Base-by-base conservation (phyloP, 2,888 invertebrate species). In the Euphydryas editha region DNA sequence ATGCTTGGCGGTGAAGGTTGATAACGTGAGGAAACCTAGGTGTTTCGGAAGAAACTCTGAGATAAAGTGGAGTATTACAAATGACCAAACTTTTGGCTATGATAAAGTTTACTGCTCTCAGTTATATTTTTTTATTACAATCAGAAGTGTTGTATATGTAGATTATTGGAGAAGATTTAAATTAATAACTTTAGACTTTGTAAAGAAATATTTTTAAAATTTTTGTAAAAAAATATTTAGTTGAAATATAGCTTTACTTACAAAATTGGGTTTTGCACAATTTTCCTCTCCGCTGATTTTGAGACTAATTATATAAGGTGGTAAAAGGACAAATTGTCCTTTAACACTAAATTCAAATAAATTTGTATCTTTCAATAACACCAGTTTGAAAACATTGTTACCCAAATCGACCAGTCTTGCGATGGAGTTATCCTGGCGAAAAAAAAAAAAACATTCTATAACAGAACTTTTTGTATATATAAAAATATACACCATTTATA, bases 241-340 rank as follows among this genome's bases (percentile, higher is more conserved):
- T 24, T 4, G 6, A 24, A 4, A 24, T 24, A 4, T 24, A 4
- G 24, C 10, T 21, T 10, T 18, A 56, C 56, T 56, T 56, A 56
- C 56, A 39, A 56, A 18, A 56, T 37, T 13, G 18, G 56, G 56
- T 37, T 56, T 17, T 8, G 18, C 11, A 15, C 56, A 56, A 11
- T 56, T 21, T 39, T 56, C 56, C 13, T 13, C 18, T 5, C 18
- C 56, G 6, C 37, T 39, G 3, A 56, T 56, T 18, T 56, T 56
- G 7, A 56, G 5, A 18, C 56, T 56, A 1, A 37, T 15, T 20
- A 56, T 6, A 17, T 55, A 55, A 36, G 55, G 55, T 17, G 55
- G 55, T 2, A 55, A 55, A 17, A 55, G 8, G n/a, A 36, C n/a
- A 13, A 36, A 36, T 30, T 55, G 55, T n/a, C 55, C 55, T n/a